Percentiles rank a stretch among this genome's conserved stretches.
Conservation (phyloP, 2,888 invertebrate species). For the Lepidocyrtoides sp. region DNA sequence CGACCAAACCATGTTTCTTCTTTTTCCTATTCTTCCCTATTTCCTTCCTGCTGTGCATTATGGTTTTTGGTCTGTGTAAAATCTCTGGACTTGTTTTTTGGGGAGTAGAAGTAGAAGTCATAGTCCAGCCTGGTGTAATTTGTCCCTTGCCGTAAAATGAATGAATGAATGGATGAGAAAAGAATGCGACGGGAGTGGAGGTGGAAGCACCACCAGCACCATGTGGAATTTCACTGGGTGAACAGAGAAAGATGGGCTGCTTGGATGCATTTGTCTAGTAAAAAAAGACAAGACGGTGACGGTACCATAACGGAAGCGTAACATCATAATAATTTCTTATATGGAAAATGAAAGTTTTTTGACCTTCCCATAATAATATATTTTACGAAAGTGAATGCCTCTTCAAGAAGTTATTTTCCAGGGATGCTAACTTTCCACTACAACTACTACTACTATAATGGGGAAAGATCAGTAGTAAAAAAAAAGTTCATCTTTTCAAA, state of each 20-base stretch:
- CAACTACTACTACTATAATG: neutral
- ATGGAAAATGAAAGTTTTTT: slow-evolving; percentile 45
- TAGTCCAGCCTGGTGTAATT: slow-evolving; percentile 66
- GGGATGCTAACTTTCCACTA: neutral
- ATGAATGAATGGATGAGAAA: slow-evolving; percentile 45
- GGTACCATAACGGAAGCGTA: slow-evolving; percentile 43
- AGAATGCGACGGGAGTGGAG: slow-evolving; percentile 11
- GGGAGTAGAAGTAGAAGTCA: neutral
- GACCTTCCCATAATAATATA: slow-evolving; percentile 60
- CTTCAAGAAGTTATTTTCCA: too few species aligned
- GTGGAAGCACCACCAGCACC: slow-evolving; percentile 1
- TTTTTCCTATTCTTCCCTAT: slow-evolving; percentile 35
- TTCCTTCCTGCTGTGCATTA: slow-evolving; percentile 69
- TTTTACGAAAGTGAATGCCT: neutral
- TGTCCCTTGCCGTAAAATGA: slow-evolving; percentile 57
- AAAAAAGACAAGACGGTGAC: neutral
- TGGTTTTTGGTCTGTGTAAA: neutral
- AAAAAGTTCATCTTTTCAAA: slow-evolving; percentile 66
- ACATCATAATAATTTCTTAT: neutral
- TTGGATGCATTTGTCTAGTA: neutral
- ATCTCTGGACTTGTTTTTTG: slow-evolving; percentile 30
- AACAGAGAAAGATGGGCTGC: neutral
- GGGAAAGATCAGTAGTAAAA: neutral
- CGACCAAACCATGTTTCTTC: slow-evolving; percentile 60
- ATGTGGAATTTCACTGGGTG: slow-evolving; percentile 31